Base-by-base conservation (phyloP, 92 coral and sea anemone genomes). In the Parazoanthus atlanticus region DNA sequence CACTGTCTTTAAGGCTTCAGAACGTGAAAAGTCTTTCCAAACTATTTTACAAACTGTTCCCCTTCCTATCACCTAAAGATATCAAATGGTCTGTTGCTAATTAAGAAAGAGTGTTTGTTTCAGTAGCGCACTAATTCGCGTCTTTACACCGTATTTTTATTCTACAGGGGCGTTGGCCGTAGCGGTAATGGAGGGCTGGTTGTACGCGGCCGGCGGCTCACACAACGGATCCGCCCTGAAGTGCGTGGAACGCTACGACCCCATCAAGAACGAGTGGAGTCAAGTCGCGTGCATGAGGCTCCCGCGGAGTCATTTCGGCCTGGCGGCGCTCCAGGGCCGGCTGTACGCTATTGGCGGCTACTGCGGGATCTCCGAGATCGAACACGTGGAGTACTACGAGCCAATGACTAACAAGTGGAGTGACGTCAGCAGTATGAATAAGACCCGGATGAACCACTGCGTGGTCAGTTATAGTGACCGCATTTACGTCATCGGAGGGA, bases 131-230 rank as follows among this genome's bases (percentile, higher is more conserved):
- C 49, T 46, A 46, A 46, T 46, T 46, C 49, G 49, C 49, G 49
- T 13, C 58, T 5, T 3, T 76, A n/a, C 5, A n/a, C 30, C 16
- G 23, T 73, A 34, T 75, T 74, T 38, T 33, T 29, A 64, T 30
- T 23, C 65, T 43, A 12, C 52, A 95, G 99, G 99, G 47, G 94
- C 99, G 65, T 76, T 93, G 54, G 98, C 97, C 8, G 93, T 94
- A 10, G 91, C 95, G 17, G 95, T 95, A 12, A 91, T 97, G n/a
- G 99, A 97, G 84, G 99, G 99, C 34, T 97, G 99, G 99, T 74
- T 95, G 2, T 97, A 97, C 74, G 98, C 94, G 23, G 99, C 98
- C 6, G 99, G 99, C 1, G 99, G 99, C n/a, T 97, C 99, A 5
- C 98, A 97, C 81, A 94, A 95, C 69, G 99, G 98, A n/a, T 90